Evolutionary conservation across 2,888 invertebrate species (phyloP).

Genomic region (Polymixis flavicincta): DNA sequence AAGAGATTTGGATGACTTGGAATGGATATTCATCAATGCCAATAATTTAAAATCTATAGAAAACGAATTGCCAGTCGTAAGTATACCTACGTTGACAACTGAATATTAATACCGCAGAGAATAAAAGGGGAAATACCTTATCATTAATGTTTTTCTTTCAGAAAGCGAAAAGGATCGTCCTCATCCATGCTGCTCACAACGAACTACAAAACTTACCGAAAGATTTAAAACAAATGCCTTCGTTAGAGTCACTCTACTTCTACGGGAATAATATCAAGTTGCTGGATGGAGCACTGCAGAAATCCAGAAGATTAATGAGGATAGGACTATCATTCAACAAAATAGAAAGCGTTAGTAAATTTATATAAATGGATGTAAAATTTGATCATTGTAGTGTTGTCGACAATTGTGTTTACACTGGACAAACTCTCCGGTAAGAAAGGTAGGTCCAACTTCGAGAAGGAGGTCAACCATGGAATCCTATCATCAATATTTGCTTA

Average conservation of each 20-base stretch:
- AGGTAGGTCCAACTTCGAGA: constrained; percentile 5
- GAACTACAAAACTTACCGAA: constrained; percentile 93
- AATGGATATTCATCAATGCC: constrained; percentile 95
- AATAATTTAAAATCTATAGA: constrained; percentile 94
- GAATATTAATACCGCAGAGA: constrained; percentile 2
- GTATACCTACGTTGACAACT: constrained; percentile 63
- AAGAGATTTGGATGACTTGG: constrained; percentile 93
- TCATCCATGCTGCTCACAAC: constrained; percentile 94
- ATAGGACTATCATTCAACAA: constrained; percentile 94
- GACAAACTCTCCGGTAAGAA: background rate
- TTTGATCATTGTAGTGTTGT: background rate
- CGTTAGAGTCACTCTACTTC: constrained; percentile 93
- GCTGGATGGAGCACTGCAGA: constrained; percentile 93
- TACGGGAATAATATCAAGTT: constrained; percentile 93
- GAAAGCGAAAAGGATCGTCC: constrained; percentile 91
- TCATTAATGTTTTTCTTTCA: constrained; percentile 67
- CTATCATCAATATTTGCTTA: background rate
- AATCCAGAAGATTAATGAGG: constrained; percentile 92
- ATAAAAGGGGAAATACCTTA: constrained; percentile 10
- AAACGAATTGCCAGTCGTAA: constrained; percentile 93
- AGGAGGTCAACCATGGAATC: background rate
- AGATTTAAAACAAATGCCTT: constrained; percentile 93
- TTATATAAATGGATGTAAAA: background rate
- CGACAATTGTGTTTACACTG: background rate
- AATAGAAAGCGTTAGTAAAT: constrained; percentile 92